Percentiles rank a stretch among this genome's conserved stretches.
Conservation (phyloP, 2,888 invertebrate genomes). For the Pogonocherus hispidulus region DNA sequence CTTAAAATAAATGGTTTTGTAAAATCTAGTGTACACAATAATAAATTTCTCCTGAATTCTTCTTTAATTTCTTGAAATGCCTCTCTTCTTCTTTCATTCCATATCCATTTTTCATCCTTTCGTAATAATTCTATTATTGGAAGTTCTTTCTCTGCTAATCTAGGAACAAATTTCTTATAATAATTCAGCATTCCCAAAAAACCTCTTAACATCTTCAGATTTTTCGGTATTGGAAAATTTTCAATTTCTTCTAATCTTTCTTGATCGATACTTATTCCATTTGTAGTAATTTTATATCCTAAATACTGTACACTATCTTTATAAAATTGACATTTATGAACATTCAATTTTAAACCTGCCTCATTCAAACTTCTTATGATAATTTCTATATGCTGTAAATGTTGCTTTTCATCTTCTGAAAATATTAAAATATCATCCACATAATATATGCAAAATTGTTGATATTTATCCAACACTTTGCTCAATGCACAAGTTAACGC, state of each 20-base stretch:
- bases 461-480: constrained; percentile 30
- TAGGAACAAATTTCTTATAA: constrained; percentile 16
- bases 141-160: constrained; percentile 1
- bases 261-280: constrained; percentile 51
- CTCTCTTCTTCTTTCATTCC: constrained; percentile 12
- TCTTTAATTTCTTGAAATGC: constrained; percentile 28
- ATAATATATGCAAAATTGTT: constrained; percentile 31
- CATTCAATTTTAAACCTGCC: constrained; percentile 57
- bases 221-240: constrained; percentile 51
- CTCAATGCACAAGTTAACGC: constrained; percentile 30
- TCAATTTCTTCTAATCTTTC: constrained; percentile 50
- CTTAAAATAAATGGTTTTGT: too few species aligned
- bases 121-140: constrained; percentile 12
- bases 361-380: constrained; percentile 48
- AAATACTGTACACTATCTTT: constrained; percentile 52
- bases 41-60: constrained; percentile 1
- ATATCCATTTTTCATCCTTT: constrained; percentile 29
- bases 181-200: constrained; percentile 52
- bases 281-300: constrained; percentile 48
- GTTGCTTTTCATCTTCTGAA: constrained; percentile 23
- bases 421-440: constrained; percentile 40
- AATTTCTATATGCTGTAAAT: constrained; percentile 20
- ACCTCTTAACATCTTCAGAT: constrained; percentile 52
- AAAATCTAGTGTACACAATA: constrained; percentile 23
- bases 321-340: constrained; percentile 56